Evolutionary conservation across 1,140 invertebrate species (phyloP).

Genomic region (Heliconius melpomene): DNA sequence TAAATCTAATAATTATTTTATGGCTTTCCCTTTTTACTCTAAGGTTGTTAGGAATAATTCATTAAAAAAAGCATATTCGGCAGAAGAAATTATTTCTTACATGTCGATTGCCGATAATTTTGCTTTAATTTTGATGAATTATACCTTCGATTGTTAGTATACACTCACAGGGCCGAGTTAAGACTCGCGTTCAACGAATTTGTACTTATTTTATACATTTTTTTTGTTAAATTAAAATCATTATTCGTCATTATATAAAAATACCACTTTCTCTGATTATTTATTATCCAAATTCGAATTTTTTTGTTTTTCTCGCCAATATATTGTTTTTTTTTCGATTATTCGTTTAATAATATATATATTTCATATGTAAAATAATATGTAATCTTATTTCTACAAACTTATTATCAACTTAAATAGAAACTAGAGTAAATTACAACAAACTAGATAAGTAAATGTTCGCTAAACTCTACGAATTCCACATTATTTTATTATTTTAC

Average conservation of each 20-base stretch:
- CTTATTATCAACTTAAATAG: constrained; percentile 55
- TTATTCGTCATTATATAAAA: constrained; percentile 68
- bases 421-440: constrained; percentile 51
- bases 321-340: constrained; percentile 39
- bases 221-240: constrained; percentile 66
- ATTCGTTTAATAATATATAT: constrained; percentile 37
- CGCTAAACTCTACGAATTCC: constrained; percentile 25
- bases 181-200: constrained; percentile 59
- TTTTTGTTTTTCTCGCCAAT: constrained; percentile 57
- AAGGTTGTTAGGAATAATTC: constrained; percentile 55
- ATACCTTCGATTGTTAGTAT: constrained; percentile 51
- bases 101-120: constrained; percentile 38
- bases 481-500: constrained; percentile 23
- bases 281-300: constrained; percentile 57
- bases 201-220: constrained; percentile 72
- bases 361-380: constrained; percentile 52
- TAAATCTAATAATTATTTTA: constrained; percentile 77
- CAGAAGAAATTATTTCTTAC: neutral
- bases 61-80: constrained; percentile 59
- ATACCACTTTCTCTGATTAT: constrained; percentile 63
- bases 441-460: constrained; percentile 52
- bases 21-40: constrained; percentile 73
- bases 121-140: constrained; percentile 60
- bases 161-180: constrained; percentile 59
- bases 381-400: constrained; percentile 45